phyloP scores from a whole-genome alignment of 2,113 vertebrate genomes.

The Pristiophorus japonicus region DNA sequence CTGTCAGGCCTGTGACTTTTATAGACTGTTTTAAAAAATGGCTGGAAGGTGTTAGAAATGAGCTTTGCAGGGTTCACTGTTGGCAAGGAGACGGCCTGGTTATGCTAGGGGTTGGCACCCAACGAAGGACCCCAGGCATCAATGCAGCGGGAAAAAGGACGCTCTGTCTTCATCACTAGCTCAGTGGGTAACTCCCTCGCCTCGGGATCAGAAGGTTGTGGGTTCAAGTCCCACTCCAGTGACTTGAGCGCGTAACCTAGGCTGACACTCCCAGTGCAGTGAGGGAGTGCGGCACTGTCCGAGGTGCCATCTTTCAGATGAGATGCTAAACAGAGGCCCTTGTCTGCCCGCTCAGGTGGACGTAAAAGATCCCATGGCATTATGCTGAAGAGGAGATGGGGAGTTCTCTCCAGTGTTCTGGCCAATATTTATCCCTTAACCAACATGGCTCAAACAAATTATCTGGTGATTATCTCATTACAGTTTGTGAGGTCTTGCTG shows the following conservation, averaged over 20 bases:
- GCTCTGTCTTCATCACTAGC: not conserved
- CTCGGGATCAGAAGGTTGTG: not conserved
- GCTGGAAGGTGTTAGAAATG: not conserved
- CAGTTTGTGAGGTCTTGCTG: too few relatives aligned
- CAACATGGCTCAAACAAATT: not conserved
- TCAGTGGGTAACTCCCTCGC: not conserved
- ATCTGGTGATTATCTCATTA: not conserved
- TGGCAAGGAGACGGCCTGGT: not conserved
- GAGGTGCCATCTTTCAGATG: not conserved
- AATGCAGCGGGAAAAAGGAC: not conserved
- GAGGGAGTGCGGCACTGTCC: not conserved
- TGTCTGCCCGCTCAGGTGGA: not conserved
- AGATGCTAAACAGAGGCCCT: not conserved
- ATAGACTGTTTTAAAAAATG: not conserved
- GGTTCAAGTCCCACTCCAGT: not conserved
- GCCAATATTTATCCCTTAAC: not conserved
- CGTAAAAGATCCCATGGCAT: not conserved
- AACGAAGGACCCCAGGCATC: not conserved
- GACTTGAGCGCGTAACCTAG: too few relatives aligned
- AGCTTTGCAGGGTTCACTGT: not conserved
- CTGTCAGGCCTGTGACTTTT: not conserved
- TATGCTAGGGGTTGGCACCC: not conserved
- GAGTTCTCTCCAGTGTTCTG: not conserved
- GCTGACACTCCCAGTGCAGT: not conserved
- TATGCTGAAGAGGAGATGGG: not conserved